These are phyloP conservation scores for Spongia lamella DNA, from an alignment of 37 sponge, comb jelly and placozoan genomes.

Conservation along the genomic window DNA sequence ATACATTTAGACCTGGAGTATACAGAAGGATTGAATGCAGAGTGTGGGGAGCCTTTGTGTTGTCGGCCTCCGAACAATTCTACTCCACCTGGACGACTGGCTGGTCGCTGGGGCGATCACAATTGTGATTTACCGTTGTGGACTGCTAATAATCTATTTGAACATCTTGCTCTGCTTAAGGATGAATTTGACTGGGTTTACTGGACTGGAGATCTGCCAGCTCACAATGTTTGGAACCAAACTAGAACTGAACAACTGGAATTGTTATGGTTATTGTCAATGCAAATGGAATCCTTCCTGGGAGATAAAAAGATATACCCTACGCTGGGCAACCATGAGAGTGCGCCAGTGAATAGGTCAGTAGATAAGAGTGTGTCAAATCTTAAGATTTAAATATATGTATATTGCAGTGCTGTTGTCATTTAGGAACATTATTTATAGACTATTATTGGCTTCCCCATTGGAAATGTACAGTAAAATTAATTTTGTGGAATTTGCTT, in stretches of 20 bases:
- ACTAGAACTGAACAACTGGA: constrained; percentile 68
- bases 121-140: constrained; percentile 78
- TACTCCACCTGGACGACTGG: constrained; percentile 30
- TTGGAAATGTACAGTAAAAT: too few species aligned
- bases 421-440: too few species aligned
- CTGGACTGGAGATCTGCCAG: constrained; percentile 97
- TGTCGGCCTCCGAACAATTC: constrained; percentile 74
- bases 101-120: constrained; percentile 92
- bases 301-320: constrained; percentile 79
- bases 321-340: constrained; percentile 93
- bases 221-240: constrained; percentile 98
- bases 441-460: too few species aligned
- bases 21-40: constrained; percentile 68
- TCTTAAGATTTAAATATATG: too few species aligned
- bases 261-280: constrained; percentile 38
- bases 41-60: constrained; percentile 94
- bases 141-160: constrained; percentile 70
- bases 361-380: too few species aligned
- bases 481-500: too few species aligned
- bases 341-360: constrained; percentile 90
- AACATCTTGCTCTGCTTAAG: constrained; percentile 52
- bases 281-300: constrained; percentile 66
- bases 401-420: too few species aligned
- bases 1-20: constrained; percentile 83
- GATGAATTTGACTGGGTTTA: constrained; percentile 88